phyloP scores from a whole-genome alignment of 2,888 invertebrate genomes.

The Eretmocerus hayati region DNA sequence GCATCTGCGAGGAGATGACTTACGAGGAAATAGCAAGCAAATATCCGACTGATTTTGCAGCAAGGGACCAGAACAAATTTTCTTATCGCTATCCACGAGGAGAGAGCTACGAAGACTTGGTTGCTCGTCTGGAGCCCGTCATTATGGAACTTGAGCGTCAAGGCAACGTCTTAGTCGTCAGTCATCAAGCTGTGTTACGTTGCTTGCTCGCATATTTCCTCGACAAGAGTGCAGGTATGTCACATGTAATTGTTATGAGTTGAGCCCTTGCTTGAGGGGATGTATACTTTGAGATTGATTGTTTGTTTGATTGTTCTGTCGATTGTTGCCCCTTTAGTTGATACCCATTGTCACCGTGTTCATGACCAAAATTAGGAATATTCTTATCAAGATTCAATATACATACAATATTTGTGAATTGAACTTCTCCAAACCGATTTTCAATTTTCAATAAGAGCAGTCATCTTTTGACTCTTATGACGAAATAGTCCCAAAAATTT shows the following conservation, averaged over 20 bases:
- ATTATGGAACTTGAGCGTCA: constrained; percentile 98
- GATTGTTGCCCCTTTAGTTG: neutral
- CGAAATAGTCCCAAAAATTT: too few species aligned
- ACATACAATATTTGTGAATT: too few species aligned
- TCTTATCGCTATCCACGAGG: constrained; percentile 86
- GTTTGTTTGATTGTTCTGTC: neutral
- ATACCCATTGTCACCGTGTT: too few species aligned
- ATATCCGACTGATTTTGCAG: constrained; percentile 92
- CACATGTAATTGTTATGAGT: neutral
- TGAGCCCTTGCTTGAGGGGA: neutral
- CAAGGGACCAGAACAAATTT: constrained; percentile 95
- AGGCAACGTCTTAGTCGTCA: constrained; percentile 91
- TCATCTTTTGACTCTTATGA: too few species aligned
- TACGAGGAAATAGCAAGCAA: constrained; percentile 92
- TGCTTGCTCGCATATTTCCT: constrained; percentile 96
- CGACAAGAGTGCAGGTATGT: constrained; percentile 81
- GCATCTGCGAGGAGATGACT: constrained; percentile 98
- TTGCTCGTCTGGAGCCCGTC: constrained; percentile 93
- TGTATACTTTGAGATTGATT: constrained; percentile 11
- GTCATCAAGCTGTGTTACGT: constrained; percentile 93
- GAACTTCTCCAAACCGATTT: too few species aligned
- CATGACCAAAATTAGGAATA: too few species aligned
- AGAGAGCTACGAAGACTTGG: constrained; percentile 97
- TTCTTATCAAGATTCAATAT: too few species aligned
- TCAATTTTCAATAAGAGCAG: too few species aligned